Percentiles rank a stretch among this genome's conserved stretches.
These are phyloP conservation scores for Rhizoglyphus robini DNA, from an alignment of 1,140 invertebrate genomes.

Conservation along the genomic window DNA sequence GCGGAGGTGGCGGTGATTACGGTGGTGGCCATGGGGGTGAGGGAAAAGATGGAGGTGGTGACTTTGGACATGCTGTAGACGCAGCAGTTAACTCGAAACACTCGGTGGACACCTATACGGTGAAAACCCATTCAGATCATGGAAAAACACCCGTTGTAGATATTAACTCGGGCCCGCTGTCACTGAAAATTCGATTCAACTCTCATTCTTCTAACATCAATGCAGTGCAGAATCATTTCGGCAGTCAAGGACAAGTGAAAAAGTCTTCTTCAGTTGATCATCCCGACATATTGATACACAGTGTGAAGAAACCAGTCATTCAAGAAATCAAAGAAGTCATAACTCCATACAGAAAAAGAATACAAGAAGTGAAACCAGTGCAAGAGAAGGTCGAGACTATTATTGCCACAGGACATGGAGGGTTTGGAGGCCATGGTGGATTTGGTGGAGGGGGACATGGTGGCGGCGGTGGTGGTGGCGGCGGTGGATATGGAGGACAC, in stretches of 20 bases:
- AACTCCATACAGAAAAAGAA: conserved; percentile 11
- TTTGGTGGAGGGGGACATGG: background rate
- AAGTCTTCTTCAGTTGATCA: conserved; percentile 8
- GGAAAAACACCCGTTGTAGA: conserved; percentile 16
- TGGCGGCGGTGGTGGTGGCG: background rate
- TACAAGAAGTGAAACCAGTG: background rate
- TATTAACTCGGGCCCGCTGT: conserved; percentile 10
- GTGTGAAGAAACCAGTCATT: conserved; percentile 10
- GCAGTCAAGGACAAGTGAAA: conserved; percentile 12
- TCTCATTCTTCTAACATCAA: conserved; percentile 6
- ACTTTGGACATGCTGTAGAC: background rate
- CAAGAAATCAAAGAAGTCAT: conserved; percentile 18
- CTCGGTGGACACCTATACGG: background rate
- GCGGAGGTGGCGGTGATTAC: background rate
- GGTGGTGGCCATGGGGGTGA: background rate
- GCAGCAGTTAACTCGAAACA: background rate
- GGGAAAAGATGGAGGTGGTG: background rate
- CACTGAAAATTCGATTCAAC: conserved; percentile 16
- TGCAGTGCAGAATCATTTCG: conserved; percentile 11
- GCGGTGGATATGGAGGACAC: background rate
- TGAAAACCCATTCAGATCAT: background rate
- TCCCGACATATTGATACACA: conserved; percentile 14
- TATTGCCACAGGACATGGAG: conserved; percentile 9
- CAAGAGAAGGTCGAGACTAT: conserved; percentile 15
- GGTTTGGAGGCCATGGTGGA: conserved; percentile 8